Conservation (phyloP, 2,797 vertebrate species). For the Argya squamiceps region DNA sequence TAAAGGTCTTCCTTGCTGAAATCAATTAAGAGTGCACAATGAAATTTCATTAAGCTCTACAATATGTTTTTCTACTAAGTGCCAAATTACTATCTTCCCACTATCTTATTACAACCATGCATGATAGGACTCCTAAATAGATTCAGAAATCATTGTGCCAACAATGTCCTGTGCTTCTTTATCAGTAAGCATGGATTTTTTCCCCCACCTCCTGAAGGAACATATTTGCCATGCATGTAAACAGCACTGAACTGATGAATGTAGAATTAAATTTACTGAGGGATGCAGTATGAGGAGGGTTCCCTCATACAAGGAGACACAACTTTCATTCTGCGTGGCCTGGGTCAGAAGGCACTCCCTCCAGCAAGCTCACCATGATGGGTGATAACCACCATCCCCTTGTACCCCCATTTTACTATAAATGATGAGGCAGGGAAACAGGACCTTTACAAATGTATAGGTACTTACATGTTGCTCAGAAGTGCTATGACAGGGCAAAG, state of each 20-base stretch:
- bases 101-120: conserved; percentile 10
- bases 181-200: neutral
- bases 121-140: neutral
- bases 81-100: conserved; percentile 26
- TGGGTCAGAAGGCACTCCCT: neutral
- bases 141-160: conserved; percentile 11
- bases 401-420: neutral
- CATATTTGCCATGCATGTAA: neutral
- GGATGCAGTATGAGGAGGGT: neutral
- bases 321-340: fast-evolving
- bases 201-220: neutral
- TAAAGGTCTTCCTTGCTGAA: conserved; percentile 62
- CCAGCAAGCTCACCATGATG: neutral
- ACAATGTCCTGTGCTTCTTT: neutral
- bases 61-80: conserved; percentile 49
- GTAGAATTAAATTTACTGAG: neutral
- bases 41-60: conserved; percentile 58
- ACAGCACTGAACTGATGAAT: neutral
- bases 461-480: neutral
- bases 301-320: neutral
- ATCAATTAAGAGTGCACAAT: conserved; percentile 65
- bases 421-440: neutral
- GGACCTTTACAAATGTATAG: neutral
- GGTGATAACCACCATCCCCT: neutral
- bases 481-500: neutral